Evolutionary conservation across 2,113 vertebrate genomes (phyloP).

Genomic region (Neogale vison): DNA sequence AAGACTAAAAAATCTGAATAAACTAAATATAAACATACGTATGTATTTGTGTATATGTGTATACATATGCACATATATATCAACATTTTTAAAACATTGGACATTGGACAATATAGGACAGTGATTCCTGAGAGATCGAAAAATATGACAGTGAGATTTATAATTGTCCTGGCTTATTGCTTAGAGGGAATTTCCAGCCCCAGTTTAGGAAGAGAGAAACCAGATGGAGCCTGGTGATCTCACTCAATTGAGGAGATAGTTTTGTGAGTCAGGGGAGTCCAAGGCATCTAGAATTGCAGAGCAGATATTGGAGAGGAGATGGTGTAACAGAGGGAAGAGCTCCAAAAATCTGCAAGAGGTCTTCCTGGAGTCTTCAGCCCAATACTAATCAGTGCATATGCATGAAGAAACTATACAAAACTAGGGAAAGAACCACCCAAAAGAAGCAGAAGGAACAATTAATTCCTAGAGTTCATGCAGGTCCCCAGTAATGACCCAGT

Average conservation of each 20-base stretch:
- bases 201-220: not conserved
- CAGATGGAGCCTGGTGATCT: not conserved
- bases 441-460: not conserved
- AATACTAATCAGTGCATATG: not conserved
- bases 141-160: not conserved
- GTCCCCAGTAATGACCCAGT: not conserved
- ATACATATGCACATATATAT: too few relatives aligned
- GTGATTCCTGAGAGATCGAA: not conserved
- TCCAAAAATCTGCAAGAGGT: not conserved
- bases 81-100: not conserved
- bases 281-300: not conserved
- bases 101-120: not conserved
- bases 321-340: not conserved
- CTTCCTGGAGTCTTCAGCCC: not conserved
- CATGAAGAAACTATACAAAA: not conserved
- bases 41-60: not conserved
- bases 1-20: not conserved
- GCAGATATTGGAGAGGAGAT: not conserved
- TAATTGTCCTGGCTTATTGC: not conserved
- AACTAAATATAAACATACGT: not conserved
- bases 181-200: not conserved
- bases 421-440: not conserved
- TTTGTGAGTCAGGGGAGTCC: not conserved
- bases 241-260: not conserved
- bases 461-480: not conserved